These are phyloP conservation scores for Trichogramma pretiosum DNA, from an alignment of 1,140 invertebrate genomes.

Conservation along the genomic window DNA sequence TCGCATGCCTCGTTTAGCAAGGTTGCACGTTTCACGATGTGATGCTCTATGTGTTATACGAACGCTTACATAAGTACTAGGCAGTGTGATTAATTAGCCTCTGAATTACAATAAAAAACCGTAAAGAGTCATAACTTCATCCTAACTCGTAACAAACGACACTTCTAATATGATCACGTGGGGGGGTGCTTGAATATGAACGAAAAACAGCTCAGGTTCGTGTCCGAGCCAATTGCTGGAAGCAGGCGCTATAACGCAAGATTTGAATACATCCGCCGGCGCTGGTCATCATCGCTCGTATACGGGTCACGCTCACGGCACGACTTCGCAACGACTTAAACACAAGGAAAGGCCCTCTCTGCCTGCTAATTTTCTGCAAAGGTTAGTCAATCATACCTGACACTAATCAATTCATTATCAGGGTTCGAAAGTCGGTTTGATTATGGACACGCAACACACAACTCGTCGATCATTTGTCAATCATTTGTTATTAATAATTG, in stretches of 20 bases:
- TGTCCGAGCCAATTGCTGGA: conserved; percentile 80
- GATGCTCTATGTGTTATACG: too few relatives aligned
- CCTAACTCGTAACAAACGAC: too few relatives aligned
- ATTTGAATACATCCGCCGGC: conserved; percentile 36
- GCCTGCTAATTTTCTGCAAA: conserved; percentile 39
- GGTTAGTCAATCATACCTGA: conserved; percentile 43
- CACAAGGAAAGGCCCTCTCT: conserved; percentile 50
- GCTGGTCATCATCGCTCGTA: conserved; percentile 39
- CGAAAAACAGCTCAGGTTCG: conserved; percentile 73
- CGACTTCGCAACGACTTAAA: conserved; percentile 46
- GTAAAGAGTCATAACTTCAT: too few relatives aligned
- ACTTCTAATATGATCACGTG: too few relatives aligned
- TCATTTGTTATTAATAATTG: neutral
- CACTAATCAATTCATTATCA: neutral
- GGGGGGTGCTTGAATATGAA: too few relatives aligned
- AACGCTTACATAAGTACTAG: too few relatives aligned
- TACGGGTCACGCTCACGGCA: conserved; percentile 36
- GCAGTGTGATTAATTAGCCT: too few relatives aligned
- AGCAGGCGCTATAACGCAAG: conserved; percentile 37
- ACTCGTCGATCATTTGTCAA: too few relatives aligned
- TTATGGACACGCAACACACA: too few relatives aligned
- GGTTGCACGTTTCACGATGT: neutral
- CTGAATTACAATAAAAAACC: too few relatives aligned
- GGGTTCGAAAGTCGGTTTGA: conserved; percentile 3
- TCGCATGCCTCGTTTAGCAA: conserved; percentile 9